Conservation (phyloP, 2,113 vertebrate genomes). For the Acinonyx jubatus region DNA sequence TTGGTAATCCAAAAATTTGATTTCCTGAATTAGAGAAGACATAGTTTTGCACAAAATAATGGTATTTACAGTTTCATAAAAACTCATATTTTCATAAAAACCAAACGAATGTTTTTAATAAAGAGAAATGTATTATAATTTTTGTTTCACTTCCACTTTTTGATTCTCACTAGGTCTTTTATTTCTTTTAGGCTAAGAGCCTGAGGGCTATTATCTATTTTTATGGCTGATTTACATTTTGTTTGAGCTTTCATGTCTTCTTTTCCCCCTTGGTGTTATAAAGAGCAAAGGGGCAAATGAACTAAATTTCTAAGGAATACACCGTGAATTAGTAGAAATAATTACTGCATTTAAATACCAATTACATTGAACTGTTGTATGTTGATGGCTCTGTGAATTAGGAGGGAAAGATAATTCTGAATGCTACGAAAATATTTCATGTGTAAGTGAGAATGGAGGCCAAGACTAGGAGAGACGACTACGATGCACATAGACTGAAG, state of each 20-base stretch:
- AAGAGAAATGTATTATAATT: conserved; percentile 46
- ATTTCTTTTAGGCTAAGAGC: not conserved
- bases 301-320: conserved; percentile 9
- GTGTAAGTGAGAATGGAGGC: not conserved
- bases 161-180: conserved; percentile 34
- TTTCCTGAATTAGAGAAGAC: not conserved
- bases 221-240: conserved; percentile 39
- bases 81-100: conserved; percentile 31
- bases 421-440: not conserved
- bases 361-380: not conserved
- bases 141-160: conserved; percentile 49
- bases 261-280: not conserved
- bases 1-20: not conserved
- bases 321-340: conserved; percentile 8
- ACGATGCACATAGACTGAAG: not conserved
- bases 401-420: not conserved
- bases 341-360: not conserved
- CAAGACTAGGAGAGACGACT: not conserved
- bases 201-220: conserved; percentile 17
- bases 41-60: not conserved
- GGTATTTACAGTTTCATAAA: not conserved
- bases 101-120: conserved; percentile 33
- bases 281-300: not conserved
- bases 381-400: not conserved
- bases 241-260: not conserved